Evolutionary conservation across 2,113 vertebrate genomes (phyloP).

Genomic region (Burhinus bistriatus): DNA sequence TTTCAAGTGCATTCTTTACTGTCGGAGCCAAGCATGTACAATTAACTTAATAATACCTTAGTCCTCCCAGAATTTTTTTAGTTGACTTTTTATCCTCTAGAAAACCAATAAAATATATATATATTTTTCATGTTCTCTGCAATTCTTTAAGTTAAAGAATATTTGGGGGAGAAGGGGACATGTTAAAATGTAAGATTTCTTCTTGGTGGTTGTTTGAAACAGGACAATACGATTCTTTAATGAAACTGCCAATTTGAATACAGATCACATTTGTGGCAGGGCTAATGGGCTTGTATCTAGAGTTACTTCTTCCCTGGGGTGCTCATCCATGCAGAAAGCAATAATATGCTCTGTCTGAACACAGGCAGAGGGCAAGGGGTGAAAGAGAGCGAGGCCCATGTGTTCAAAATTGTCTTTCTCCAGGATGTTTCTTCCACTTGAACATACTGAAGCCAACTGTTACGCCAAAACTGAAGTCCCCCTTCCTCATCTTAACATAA

Average conservation of each 20-base stretch:
- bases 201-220: neutral
- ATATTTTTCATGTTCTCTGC: neutral
- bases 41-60: neutral
- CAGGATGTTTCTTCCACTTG: neutral
- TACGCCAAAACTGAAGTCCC: neutral
- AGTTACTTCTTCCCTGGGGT: neutral
- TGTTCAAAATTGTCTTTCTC: neutral
- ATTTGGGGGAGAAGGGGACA: neutral
- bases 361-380: neutral
- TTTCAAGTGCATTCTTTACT: neutral
- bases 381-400: accelerated
- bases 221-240: neutral
- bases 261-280: neutral
- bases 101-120: neutral
- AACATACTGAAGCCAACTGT: neutral
- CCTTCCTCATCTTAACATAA: neutral
- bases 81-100: neutral
- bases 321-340: neutral
- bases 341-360: neutral
- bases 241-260: neutral
- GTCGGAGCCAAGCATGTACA: neutral
- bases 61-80: neutral
- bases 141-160: neutral
- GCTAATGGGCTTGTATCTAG: neutral
- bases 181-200: neutral